These are phyloP conservation scores for Rissa tridactyla DNA, from an alignment of 2,113 vertebrate species.

Conservation along the genomic window DNA sequence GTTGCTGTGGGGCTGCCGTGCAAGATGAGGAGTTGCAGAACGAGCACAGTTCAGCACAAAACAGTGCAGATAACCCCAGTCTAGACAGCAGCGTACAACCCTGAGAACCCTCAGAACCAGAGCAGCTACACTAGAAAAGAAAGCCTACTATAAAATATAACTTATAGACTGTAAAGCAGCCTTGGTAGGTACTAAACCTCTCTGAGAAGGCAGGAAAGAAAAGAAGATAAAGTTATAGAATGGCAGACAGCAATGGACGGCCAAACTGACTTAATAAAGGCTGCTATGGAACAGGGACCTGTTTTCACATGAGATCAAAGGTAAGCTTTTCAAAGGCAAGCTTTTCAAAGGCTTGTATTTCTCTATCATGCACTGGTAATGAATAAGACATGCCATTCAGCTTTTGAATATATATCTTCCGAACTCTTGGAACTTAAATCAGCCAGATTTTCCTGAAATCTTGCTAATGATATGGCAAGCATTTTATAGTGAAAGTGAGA, in stretches of 20 bases:
- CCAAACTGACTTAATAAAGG: background rate
- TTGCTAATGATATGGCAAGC: background rate
- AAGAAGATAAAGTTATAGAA: background rate
- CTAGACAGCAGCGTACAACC: background rate
- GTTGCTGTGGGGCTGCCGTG: background rate
- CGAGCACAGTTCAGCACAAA: background rate
- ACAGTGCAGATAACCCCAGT: background rate
- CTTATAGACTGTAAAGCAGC: background rate
- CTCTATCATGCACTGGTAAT: background rate
- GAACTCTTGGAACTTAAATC: background rate
- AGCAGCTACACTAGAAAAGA: background rate
- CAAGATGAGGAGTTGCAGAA: background rate
- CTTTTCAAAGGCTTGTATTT: background rate
- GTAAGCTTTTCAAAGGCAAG: background rate
- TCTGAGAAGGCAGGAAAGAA: background rate
- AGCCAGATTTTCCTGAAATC: background rate
- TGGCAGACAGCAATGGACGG: background rate
- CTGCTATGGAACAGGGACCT: background rate
- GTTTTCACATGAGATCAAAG: background rate
- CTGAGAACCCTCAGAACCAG: background rate
- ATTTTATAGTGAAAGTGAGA: background rate
- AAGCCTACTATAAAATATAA: background rate
- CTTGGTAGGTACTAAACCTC: background rate
- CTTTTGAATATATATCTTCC: background rate
- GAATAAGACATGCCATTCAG: background rate